Conservation (phyloP, 35 echinoderm and acorn worm species). For the Anneissia japonica region DNA sequence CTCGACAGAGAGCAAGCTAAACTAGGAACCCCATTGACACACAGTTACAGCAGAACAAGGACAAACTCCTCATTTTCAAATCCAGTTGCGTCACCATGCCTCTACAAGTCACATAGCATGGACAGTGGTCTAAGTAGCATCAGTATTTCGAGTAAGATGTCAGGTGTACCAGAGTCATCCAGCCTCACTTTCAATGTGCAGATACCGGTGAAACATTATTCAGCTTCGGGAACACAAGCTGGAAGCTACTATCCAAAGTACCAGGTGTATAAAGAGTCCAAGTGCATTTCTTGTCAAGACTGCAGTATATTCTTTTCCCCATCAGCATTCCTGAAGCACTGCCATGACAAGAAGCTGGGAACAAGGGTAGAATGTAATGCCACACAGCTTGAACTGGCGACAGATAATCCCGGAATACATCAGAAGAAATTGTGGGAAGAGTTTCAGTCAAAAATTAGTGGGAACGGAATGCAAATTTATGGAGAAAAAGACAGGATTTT, state of each 20-base stretch:
- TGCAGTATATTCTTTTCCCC: conserved; percentile 69
- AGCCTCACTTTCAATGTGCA: neutral
- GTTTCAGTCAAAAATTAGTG: conserved; percentile 30
- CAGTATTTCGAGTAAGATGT: neutral
- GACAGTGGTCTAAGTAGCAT: neutral
- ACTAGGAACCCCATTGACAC: neutral
- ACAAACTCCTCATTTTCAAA: neutral
- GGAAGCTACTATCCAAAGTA: conserved; percentile 57
- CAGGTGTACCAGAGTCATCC: neutral
- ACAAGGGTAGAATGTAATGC: conserved; percentile 45
- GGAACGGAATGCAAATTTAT: neutral
- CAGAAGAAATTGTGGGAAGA: conserved; percentile 45
- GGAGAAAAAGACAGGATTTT: neutral
- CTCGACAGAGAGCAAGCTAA: neutral
- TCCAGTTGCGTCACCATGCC: neutral
- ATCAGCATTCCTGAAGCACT: conserved; percentile 47
- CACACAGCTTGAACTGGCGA: conserved; percentile 19
- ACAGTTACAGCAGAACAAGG: neutral
- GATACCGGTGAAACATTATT: conserved; percentile 49
- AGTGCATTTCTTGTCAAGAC: conserved; percentile 67
- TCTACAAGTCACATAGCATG: neutral
- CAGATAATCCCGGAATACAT: conserved; percentile 35
- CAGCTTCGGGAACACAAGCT: conserved; percentile 36
- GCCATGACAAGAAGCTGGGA: conserved; percentile 52
- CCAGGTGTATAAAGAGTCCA: conserved; percentile 28